Conservation (phyloP, 2,113 vertebrate genomes). For the Neopipo cinnamomea region DNA sequence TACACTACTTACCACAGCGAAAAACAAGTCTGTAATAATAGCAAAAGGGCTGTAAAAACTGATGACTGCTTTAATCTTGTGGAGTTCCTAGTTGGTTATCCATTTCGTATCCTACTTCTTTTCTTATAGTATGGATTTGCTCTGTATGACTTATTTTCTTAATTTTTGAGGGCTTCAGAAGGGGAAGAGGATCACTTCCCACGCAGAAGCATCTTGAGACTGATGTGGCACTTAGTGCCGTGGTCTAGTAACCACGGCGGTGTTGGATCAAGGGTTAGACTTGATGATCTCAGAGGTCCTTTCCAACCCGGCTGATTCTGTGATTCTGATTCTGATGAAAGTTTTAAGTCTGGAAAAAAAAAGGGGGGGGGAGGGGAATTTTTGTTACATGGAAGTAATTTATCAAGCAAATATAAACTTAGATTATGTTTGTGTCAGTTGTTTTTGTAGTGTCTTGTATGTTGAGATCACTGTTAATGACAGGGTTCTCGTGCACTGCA, state of each 20-base stretch:
- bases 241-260: no score
- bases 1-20: background rate
- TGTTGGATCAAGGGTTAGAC: no score
- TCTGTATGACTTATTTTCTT: background rate
- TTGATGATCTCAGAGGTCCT: no score
- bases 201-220: background rate
- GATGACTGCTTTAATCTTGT: background rate
- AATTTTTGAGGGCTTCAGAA: background rate
- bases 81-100: background rate
- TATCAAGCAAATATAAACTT: background rate
- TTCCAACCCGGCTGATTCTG: no score
- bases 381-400: background rate
- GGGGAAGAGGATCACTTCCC: background rate
- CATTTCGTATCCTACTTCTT: background rate
- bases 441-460: background rate
- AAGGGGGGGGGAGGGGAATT: rapidly evolving
- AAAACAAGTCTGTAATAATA: background rate
- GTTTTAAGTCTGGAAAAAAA: background rate
- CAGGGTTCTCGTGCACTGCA: background rate
- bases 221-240: no score
- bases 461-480: background rate
- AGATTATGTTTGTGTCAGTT: background rate
- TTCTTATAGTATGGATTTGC: background rate
- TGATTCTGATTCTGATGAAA: background rate
- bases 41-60: background rate